Evolutionary conservation across 2,888 invertebrate species (phyloP).

Genomic region (Aelia acuminata): DNA sequence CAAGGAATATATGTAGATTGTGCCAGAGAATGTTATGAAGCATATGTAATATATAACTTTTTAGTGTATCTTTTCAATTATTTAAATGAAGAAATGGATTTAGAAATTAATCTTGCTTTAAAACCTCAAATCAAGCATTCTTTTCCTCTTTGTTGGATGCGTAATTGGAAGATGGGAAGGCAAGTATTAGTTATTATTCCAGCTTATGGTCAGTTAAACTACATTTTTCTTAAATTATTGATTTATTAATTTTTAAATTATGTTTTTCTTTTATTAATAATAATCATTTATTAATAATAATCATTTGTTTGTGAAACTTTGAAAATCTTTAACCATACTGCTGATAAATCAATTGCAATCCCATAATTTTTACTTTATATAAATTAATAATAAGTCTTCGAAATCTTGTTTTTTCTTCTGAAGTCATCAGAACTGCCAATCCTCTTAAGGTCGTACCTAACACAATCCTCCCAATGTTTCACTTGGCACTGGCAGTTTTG

Average conservation of each 20-base stretch:
- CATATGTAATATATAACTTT: slow-evolving; percentile 98
- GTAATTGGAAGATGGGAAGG: slow-evolving; percentile 95
- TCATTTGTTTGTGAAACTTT: too few species aligned
- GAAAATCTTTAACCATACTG: background rate
- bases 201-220: background rate
- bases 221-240: background rate
- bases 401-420: too few species aligned
- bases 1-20: slow-evolving; percentile 94
- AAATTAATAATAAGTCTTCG: background rate
- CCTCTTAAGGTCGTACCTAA: too few species aligned
- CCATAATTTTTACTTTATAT: background rate
- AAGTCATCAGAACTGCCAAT: too few species aligned
- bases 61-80: slow-evolving; percentile 95
- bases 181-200: slow-evolving; percentile 68
- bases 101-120: slow-evolving; percentile 84
- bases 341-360: background rate
- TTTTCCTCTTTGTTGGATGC: slow-evolving; percentile 91
- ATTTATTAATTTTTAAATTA: background rate
- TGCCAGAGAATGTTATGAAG: slow-evolving; percentile 95
- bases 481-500: too few species aligned
- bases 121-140: slow-evolving; percentile 91
- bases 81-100: slow-evolving; percentile 85
- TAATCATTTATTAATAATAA: background rate
- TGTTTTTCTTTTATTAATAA: background rate
- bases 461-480: too few species aligned